Evolutionary conservation across 2,113 vertebrate genomes (phyloP), one percentile per base, ranked within the genome.

Genomic region (Hippopotamus amphibius): DNA sequence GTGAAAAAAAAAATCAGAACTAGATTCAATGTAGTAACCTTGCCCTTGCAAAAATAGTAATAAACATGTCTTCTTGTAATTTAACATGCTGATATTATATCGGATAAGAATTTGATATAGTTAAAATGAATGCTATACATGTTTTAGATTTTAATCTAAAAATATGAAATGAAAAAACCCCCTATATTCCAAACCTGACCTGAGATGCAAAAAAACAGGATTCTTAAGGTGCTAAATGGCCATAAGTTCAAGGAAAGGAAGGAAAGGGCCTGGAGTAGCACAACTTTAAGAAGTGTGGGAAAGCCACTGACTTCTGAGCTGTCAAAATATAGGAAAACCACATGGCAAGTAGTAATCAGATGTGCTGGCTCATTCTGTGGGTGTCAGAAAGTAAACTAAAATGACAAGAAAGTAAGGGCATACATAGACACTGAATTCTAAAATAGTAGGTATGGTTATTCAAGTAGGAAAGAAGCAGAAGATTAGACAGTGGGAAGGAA

Each of bases 131-230:
- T 74, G 55, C n/a, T 50, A 87, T 55, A 46, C 3, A 84, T 26
- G 84, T 30, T 76, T 95, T 87, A 87, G 50, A 80, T 87, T 86
- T 92, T 89, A 71, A 87, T 37, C 24, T 82, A 50, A 96, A 83
- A 80, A 65, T 8, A 81, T 21, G 22, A 83, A 76, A 82, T 50
- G 0, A 30, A 71, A 50, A 80, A 74, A 37, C 6, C 0, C 6
- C 9, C 63, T 46, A 71, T 28, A 61, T 8, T 30, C n/a, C 17
- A 77, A 77, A n/a, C 9, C 65, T 43, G 11, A 77, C 2, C 26
- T 72, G 46, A 71, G 30, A 74, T 74, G 48, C 33, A 72, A 81
- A 87, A 87, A 19, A 72, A 17, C 10, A 17, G 66, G 50, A 12
- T 79, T 63, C 37, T 91, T 57, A 61, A 71, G n/a, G n/a, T 53